Evolutionary conservation across 2,888 invertebrate genomes (phyloP).

Genomic region (Limnephilus rhombicus): DNA sequence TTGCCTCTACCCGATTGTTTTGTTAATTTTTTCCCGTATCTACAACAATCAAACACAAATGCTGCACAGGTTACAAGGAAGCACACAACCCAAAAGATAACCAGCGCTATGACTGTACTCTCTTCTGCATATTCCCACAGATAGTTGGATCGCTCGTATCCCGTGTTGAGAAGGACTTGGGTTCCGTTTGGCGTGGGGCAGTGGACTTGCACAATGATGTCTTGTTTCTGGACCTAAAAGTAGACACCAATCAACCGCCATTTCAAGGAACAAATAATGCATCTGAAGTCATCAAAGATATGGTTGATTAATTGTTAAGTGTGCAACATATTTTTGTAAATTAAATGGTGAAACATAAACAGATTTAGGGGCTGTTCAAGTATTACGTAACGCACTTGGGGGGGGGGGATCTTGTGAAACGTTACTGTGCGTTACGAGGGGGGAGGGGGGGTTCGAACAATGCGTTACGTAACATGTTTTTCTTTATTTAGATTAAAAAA

Average conservation of each 20-base stretch:
- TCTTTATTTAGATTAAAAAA: too few species aligned
- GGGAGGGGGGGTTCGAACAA: too few species aligned
- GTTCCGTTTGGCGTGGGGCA: slow-evolving; percentile 90
- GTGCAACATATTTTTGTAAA: too few species aligned
- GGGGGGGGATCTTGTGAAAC: too few species aligned
- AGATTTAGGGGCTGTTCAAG: too few species aligned
- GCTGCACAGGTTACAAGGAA: slow-evolving; percentile 80
- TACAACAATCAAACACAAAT: slow-evolving; percentile 80
- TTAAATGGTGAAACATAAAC: neutral
- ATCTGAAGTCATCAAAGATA: too few species aligned
- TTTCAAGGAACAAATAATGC: slow-evolving; percentile 15
- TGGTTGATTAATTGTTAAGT: too few species aligned
- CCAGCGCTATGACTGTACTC: slow-evolving; percentile 79
- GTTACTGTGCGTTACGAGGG: too few species aligned
- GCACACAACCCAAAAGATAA: slow-evolving; percentile 80
- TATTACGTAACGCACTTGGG: too few species aligned
- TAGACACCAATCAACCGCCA: slow-evolving; percentile 50
- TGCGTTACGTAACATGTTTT: too few species aligned
- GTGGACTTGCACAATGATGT: slow-evolving; percentile 90
- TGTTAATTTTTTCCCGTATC: slow-evolving; percentile 76
- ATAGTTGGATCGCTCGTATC: slow-evolving; percentile 72
- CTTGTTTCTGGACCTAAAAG: slow-evolving; percentile 88
- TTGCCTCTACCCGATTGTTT: slow-evolving; percentile 75
- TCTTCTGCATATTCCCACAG: slow-evolving; percentile 77
- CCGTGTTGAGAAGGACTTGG: slow-evolving; percentile 79